These are phyloP conservation scores for Hemiprocne comata DNA, from an alignment of 2,113 vertebrate species.

Conservation along the genomic window DNA sequence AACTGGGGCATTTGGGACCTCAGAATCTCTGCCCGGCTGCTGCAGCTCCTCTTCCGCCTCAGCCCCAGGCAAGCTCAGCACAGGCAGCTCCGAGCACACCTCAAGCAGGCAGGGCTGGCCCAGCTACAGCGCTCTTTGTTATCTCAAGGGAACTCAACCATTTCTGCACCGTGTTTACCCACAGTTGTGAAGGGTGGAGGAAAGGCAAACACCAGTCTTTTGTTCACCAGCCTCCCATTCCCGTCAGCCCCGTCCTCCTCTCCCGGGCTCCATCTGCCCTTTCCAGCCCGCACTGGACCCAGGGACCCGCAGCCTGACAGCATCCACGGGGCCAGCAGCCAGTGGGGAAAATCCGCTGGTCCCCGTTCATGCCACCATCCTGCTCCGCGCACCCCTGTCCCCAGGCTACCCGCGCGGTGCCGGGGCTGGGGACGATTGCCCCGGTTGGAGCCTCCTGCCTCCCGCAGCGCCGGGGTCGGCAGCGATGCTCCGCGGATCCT, in stretches of 20 bases:
- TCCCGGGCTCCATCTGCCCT: background rate
- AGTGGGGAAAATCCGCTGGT: background rate
- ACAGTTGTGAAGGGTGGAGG: background rate
- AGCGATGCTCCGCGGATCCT: background rate
- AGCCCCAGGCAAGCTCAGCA: background rate
- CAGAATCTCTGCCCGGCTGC: background rate
- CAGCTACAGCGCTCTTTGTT: background rate
- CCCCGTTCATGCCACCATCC: background rate
- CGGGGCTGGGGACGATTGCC: background rate
- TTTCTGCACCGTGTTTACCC: constrained; percentile 37
- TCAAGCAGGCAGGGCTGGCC: background rate
- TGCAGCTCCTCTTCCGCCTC: background rate
- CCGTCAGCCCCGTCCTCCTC: background rate
- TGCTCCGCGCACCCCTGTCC: background rate
- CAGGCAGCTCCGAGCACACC: background rate
- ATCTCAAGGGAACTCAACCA: background rate
- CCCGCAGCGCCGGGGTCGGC: fast-evolving
- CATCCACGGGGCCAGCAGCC: background rate
- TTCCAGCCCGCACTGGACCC: fast-evolving
- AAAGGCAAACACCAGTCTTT: constrained; percentile 53
- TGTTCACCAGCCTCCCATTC: background rate
- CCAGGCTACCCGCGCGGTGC: fast-evolving
- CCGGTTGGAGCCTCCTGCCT: too few species aligned
- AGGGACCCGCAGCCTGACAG: background rate
- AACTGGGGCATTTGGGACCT: background rate